These are phyloP conservation scores for Drosophila tristis DNA, from an alignment of 1,140 invertebrate genomes.

Conservation along the genomic window DNA sequence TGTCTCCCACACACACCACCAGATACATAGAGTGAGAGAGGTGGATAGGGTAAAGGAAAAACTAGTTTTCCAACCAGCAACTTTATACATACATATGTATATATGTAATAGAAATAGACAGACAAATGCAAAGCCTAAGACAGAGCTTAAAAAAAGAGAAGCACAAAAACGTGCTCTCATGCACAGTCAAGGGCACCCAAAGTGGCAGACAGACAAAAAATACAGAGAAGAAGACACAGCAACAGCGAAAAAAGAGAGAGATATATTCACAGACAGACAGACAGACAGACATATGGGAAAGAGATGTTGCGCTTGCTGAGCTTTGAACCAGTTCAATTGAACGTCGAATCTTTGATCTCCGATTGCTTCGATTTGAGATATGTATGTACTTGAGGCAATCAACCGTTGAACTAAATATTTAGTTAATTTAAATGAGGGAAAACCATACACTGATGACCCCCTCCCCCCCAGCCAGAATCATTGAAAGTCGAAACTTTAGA, in stretches of 20 bases:
- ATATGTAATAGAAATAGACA: slow-evolving; percentile 12
- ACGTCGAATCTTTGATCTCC: slow-evolving; percentile 8
- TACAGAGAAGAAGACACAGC: neutral
- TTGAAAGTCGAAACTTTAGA: no score
- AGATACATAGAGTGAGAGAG: slow-evolving; percentile 4
- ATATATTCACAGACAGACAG: neutral
- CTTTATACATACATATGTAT: slow-evolving; percentile 2
- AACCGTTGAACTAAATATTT: neutral
- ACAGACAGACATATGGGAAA: neutral
- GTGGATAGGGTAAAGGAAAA: neutral
- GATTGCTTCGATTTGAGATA: neutral
- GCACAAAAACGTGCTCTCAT: no score
- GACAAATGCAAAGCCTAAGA: slow-evolving; percentile 15
- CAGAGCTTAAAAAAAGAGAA: slow-evolving; percentile 4
- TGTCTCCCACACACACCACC: slow-evolving; percentile 27
- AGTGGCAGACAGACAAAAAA: neutral
- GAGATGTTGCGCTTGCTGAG: slow-evolving; percentile 7
- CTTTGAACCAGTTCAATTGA: slow-evolving; percentile 34
- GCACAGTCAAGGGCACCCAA: slow-evolving; percentile 19
- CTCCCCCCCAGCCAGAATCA: no score
- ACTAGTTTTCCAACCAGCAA: slow-evolving; percentile 37
- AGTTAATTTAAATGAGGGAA: no score
- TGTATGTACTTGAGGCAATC: no score
- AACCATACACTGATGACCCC: no score
- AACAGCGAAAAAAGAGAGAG: neutral